Evolutionary conservation across 2,113 vertebrate genomes (phyloP).

Genomic region (Cephalopterus ornatus): DNA sequence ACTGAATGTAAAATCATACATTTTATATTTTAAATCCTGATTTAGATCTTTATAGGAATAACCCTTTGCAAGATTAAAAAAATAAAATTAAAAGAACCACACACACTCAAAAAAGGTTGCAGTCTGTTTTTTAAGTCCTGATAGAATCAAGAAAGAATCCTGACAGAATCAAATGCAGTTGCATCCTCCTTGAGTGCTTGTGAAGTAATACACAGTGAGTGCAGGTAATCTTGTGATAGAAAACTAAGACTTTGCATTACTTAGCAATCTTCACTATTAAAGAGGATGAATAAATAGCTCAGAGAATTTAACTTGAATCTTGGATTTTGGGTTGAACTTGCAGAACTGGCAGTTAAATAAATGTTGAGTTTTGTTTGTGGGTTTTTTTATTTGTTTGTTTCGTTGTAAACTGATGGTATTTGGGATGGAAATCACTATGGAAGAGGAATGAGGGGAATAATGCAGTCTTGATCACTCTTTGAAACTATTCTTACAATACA

Average conservation of each 20-base stretch:
- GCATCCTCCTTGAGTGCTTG: neutral
- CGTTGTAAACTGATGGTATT: neutral
- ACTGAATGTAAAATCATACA: neutral
- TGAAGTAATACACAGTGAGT: neutral
- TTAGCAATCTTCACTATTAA: neutral
- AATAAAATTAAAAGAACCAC: neutral
- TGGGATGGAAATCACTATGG: neutral
- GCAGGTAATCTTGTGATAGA: neutral
- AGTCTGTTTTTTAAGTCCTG: neutral
- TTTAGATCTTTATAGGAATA: neutral
- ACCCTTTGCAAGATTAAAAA: neutral
- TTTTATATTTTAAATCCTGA: neutral
- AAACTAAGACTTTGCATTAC: neutral
- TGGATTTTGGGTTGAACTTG: neutral
- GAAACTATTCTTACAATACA: neutral
- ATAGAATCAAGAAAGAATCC: neutral
- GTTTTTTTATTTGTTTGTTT: neutral
- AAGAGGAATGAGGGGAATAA: neutral
- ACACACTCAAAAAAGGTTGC: neutral
- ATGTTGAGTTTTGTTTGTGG: neutral
- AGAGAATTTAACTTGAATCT: neutral
- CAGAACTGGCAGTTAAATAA: neutral
- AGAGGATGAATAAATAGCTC: neutral
- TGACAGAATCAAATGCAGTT: neutral
- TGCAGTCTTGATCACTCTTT: neutral